phyloP scores from a whole-genome alignment of 53 echinoderm and acorn worm genomes.

The Henricia sp. region DNA sequence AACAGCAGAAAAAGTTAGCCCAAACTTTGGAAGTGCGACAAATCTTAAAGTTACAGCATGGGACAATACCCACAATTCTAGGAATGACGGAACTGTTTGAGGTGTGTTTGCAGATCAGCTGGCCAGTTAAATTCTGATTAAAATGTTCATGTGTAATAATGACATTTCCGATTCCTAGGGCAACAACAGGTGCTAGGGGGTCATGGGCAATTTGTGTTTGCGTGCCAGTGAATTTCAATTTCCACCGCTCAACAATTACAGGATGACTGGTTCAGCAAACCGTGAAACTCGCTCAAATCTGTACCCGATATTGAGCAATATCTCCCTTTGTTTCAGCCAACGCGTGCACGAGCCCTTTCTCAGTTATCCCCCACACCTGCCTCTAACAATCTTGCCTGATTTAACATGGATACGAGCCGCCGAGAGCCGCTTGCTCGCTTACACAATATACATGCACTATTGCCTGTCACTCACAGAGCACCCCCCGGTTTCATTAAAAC shows the following conservation, averaged over 20 bases:
- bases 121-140: neutral
- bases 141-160: neutral
- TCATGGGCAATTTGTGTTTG: neutral
- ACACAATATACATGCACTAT: constrained; percentile 20
- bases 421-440: neutral
- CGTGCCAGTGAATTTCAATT: neutral
- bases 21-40: no score
- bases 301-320: neutral
- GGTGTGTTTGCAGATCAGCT: neutral
- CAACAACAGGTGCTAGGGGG: neutral
- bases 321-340: no score
- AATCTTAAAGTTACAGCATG: no score
- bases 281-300: constrained; percentile 9
- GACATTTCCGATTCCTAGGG: neutral
- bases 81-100: neutral
- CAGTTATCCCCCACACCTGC: constrained; percentile 22
- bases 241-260: neutral
- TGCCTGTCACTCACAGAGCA: constrained; percentile 40
- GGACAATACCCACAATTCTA: no score
- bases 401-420: constrained; percentile 31
- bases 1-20: no score
- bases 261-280: neutral
- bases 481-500: constrained; percentile 34
- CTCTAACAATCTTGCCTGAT: constrained; percentile 54
- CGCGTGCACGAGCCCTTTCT: no score